Evolutionary conservation across 2,888 invertebrate genomes (phyloP).

Genomic region (Nebria brevicollis): DNA sequence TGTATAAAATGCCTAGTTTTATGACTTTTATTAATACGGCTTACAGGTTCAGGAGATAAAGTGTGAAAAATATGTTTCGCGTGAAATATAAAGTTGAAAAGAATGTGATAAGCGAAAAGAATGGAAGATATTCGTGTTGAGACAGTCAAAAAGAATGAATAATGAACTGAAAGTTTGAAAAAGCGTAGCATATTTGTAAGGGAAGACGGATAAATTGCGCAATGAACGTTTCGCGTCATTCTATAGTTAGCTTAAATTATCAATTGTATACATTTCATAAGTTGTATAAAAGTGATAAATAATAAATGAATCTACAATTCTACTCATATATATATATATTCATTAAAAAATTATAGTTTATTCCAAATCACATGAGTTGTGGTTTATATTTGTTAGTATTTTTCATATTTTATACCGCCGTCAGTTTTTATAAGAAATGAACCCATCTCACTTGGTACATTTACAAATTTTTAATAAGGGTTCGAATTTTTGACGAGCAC

Average conservation of each 20-base stretch:
- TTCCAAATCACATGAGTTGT: no score
- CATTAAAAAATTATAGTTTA: no score
- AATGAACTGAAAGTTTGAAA: neutral
- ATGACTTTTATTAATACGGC: neutral
- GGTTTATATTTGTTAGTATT: no score
- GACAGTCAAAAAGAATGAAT: neutral
- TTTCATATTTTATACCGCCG: no score
- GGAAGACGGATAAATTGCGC: neutral
- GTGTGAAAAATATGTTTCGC: slow-evolving; percentile 1
- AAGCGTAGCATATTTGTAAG: neutral
- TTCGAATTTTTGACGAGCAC: neutral
- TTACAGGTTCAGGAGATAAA: neutral
- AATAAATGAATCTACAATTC: no score
- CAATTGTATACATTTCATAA: no score
- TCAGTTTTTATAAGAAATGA: no score
- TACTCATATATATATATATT: no score
- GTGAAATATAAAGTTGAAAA: slow-evolving; percentile 1
- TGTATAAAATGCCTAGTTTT: neutral
- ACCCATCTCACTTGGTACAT: no score
- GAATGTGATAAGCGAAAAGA: neutral
- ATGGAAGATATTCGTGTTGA: neutral
- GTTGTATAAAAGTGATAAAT: no score
- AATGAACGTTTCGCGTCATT: no score
- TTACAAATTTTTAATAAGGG: neutral
- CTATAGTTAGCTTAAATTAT: no score